Percentiles rank a stretch among this genome's conserved stretches.
Conservation (phyloP, 2,888 invertebrate species). For the Leucophora obtusa region DNA sequence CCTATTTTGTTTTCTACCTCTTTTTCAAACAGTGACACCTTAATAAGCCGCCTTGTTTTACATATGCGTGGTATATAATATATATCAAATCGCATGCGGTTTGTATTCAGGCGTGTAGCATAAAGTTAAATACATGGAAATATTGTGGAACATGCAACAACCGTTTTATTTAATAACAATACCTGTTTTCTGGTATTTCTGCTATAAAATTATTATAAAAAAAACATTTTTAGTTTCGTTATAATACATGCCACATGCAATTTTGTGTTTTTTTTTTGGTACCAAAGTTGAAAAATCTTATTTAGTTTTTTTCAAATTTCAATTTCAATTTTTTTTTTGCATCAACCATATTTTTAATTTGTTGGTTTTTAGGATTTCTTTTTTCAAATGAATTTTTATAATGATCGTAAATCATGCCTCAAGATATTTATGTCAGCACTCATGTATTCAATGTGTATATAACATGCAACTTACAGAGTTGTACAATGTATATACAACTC, state of each 20-base stretch:
- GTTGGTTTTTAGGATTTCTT: not conserved
- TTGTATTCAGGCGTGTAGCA: not conserved
- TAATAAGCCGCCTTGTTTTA: conserved; percentile 13
- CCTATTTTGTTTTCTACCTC: not conserved
- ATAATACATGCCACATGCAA: conserved; percentile 40
- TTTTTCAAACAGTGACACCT: conserved; percentile 16
- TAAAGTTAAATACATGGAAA: not conserved
- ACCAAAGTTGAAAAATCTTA: conserved; percentile 2
- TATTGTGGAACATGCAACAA: conserved; percentile 21
- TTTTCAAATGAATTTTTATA: conserved; percentile 30
- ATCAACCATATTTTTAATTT: not conserved
- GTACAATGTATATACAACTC: not conserved
- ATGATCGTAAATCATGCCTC: conserved; percentile 49
- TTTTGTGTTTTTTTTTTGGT: conserved; percentile 2
- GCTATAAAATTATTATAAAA: not conserved
- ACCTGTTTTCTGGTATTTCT: conserved; percentile 1
- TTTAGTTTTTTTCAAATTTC: not conserved
- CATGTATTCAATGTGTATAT: conserved; percentile 48
- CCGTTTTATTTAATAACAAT: conserved; percentile 16
- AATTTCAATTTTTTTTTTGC: conserved; percentile 1
- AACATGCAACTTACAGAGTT: not conserved
- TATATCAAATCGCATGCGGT: not conserved
- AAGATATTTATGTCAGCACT: conserved; percentile 58
- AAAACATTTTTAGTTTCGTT: not conserved
- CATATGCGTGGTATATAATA: conserved; percentile 9